Base-by-base conservation (phyloP, 2,888 invertebrate genomes). In the Tetranychus piercei region DNA sequence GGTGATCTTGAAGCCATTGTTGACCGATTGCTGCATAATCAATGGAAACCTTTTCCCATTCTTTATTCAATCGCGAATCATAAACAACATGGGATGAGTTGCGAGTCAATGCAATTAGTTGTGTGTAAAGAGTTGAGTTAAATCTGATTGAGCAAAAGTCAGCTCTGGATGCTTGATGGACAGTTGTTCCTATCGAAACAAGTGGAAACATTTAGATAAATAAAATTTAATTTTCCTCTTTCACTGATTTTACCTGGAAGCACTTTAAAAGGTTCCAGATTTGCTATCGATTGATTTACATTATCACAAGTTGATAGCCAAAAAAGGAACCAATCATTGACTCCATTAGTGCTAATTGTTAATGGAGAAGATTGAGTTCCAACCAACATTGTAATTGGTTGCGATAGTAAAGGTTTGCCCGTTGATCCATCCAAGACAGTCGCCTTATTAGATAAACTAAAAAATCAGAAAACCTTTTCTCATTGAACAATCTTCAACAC, bases 321-420 rank as follows among this genome's bases (percentile, higher is more conserved):
- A 81, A 88, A 89, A 1, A 91, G 81, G 80, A 89, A 90, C 81
- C 89, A 86, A 81, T 91, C 91, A 78, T 89, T 88, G 1, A 90
- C 90, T 77, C 85, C 85, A 78, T 87, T 85, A 76, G 86, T 84
- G 20, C 86, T 85, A 71, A 88, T 79, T 1, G 86, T 84, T 44
- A 88, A 81, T 15, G 86, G 87, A 23, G 86, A 86, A 80, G 86
- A 85, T 81, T 87, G 88, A 1, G 86, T 85, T 20, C 87, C 87
- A 65, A 87, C 83, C 22, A 85, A 86, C 78, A 88, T 87, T 78
- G 84, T 82, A 34, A 88, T 84, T 1, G 87, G 85, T 75, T 85
- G 84, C 9, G 84, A 84, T 70, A 88, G 81, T 71, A 89, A 81
- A 0, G 87, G 84, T 78, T 84, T 82, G 0, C 88, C 88, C 65